Evolutionary conservation across 2,797 vertebrate genomes (phyloP), one percentile per base, ranked within the genome.

Genomic region (Anguilla marmorata): DNA sequence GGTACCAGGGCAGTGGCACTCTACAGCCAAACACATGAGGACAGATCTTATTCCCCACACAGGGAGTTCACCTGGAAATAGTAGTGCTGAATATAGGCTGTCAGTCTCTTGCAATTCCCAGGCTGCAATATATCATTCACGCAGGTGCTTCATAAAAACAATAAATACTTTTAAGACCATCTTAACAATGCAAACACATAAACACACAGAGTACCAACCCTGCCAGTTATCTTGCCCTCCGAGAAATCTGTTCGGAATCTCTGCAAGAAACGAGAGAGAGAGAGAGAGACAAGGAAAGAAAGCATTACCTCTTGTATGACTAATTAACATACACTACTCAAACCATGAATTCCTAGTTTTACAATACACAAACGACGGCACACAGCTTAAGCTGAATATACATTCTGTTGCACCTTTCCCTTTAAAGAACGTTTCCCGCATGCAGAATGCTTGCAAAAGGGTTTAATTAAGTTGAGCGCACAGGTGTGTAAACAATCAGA

Each of bases 231-330:
- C 95, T 99, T 99, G 87, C 99, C 99, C 92, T 99, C 99, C 27
- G 99, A 97, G 95, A 99, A 99, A 93, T 99, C 99, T 89, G 98
- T 99, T 93, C 99, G 96, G 96, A 99, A 99, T 94, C 98, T 96
- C 99, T 99, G 96, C 88, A 93, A 93, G 91, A 84, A 92, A 93
- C 1, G 87, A 80, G 85, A 91, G 82, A 82, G 33, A 86, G 37
- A 66, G 19, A 87, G 24, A 27, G 9, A 9, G 21, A 69, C 7
- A 56, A 41, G 45, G 1, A 84, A 1, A 58, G 11, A 79, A 24
- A 7, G 27, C 33, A 5, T 3, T 63, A 63, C 3, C 3, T 9
- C 7, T 9, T 9, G 14, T 14, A 56, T 14, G 14, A 56, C 0
- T 14, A 19, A 63, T 63, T 63, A 63, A 19, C 5, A 63, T 14